Evolutionary conservation across 2,888 invertebrate species (phyloP), one percentile per base, ranked within the genome.

Genomic region (Sinotaia quadrata): DNA sequence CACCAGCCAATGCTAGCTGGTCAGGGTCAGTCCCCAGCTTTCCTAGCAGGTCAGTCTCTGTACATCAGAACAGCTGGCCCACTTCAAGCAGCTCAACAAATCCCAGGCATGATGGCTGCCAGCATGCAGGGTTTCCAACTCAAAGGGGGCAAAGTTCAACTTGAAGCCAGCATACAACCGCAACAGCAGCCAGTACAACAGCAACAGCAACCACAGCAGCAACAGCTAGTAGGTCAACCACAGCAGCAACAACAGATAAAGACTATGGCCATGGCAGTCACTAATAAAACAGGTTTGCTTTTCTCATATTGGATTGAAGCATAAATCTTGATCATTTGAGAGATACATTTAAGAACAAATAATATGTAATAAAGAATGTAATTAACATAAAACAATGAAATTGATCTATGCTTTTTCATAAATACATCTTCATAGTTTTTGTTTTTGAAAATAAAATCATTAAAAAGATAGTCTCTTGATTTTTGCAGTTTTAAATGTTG

Each of bases 51-150:
- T 34, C 86, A 86, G 71, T 82, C 83, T 2, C 72, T 87, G 34
- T 84, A 84, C 71, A 82, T 87, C 54, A 76, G 86, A 10, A 73
- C 86, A 37, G 79, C 82, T 7, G 75, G 78, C 67, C 75, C 81
- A 5, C n/a, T n/a, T n/a, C n/a, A n/a, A n/a, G n/a, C n/a, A n/a
- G 66, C 82, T 21, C 83, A 81, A 63, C 77, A 73, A 37, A 68
- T 73, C 60, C 58, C 67, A 3, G 47, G 54, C 51, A 70, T 72
- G 72, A 67, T 72, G 49, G 56, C 67, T 18, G 51, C 74, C 37
- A 73, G 62, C 60, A 74, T 76, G 72, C 75, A 66, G 44, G 71
- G 34, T 31, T 57, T 63, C 52, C 44, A 44, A 24, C 66, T 67
- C 33, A 67, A 67, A 51, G 58, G 58, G 0, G 57, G 57, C 51